These are phyloP conservation scores for Eilema griseolum DNA, from an alignment of 2,888 invertebrate species.

Conservation along the genomic window DNA sequence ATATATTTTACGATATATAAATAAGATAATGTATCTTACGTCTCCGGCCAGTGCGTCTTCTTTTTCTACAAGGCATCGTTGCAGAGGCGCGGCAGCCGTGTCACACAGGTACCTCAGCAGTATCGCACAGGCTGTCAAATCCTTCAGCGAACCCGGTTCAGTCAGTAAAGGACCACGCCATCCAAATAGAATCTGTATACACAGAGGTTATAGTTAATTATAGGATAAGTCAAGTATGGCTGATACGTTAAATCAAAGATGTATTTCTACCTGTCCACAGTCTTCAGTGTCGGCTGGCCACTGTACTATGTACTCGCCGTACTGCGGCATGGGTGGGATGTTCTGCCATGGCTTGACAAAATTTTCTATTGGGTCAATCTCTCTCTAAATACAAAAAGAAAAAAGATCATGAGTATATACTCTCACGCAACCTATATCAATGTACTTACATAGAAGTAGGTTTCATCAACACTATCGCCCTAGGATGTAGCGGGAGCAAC, in stretches of 20 bases:
- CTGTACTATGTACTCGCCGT: conserved; percentile 84
- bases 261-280: conserved; percentile 89
- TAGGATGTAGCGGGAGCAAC: too few relatives aligned
- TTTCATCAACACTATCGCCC: too few relatives aligned
- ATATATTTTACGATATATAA: neutral
- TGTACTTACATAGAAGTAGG: too few relatives aligned
- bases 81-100: conserved; percentile 94
- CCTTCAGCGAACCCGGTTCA: conserved; percentile 85
- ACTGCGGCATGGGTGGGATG: conserved; percentile 88
- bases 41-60: conserved; percentile 93
- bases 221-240: neutral
- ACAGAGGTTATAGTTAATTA: neutral
- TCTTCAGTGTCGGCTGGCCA: conserved; percentile 95
- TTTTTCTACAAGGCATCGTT: conserved; percentile 93
- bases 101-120: conserved; percentile 94
- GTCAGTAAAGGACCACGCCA: conserved; percentile 92
- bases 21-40: conserved; percentile 75
- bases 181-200: conserved; percentile 84
- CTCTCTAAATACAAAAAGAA: conserved; percentile 53
- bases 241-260: neutral
- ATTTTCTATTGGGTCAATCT: conserved; percentile 71
- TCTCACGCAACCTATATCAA: too few relatives aligned
- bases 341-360: conserved; percentile 93
- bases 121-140: conserved; percentile 89
- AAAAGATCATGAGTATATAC: neutral